Conservation (phyloP, 2,113 vertebrate genomes). For the Euleptes europaea region DNA sequence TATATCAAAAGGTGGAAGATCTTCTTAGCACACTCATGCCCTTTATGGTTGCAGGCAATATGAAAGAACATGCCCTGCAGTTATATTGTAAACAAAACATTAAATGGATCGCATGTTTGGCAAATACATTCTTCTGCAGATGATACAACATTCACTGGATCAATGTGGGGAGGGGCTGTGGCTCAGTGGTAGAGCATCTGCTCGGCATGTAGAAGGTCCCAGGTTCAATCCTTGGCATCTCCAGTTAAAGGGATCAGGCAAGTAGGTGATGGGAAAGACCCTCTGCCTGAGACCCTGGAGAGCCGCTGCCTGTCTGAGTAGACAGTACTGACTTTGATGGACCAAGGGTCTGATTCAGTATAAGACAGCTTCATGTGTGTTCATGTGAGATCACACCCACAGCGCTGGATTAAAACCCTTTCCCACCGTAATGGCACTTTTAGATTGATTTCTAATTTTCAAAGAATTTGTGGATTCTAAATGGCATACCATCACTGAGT, state of each 20-base stretch:
- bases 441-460: constrained; percentile 30
- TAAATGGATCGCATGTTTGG: background rate
- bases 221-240: too few species aligned
- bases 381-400: constrained; percentile 26
- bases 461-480: constrained; percentile 4
- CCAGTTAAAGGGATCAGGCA: too few species aligned
- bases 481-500: background rate
- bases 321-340: too few species aligned
- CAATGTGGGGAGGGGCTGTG: too few species aligned
- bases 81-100: constrained; percentile 9
- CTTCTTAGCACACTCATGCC: background rate
- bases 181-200: too few species aligned
- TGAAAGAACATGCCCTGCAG: background rate
- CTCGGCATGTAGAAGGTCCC: too few species aligned
- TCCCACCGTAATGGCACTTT: background rate
- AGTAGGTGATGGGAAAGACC: too few species aligned
- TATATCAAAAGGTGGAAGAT: constrained; percentile 4
- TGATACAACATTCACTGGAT: constrained; percentile 12
- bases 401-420: constrained; percentile 29
- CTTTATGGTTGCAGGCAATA: background rate
- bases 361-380: too few species aligned
- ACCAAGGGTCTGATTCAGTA: too few species aligned
- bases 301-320: too few species aligned
- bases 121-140: constrained; percentile 14
- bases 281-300: too few species aligned